These are phyloP conservation scores for Psammodynastes pulverulentus DNA, from an alignment of 2,113 vertebrate genomes.

Conservation along the genomic window DNA sequence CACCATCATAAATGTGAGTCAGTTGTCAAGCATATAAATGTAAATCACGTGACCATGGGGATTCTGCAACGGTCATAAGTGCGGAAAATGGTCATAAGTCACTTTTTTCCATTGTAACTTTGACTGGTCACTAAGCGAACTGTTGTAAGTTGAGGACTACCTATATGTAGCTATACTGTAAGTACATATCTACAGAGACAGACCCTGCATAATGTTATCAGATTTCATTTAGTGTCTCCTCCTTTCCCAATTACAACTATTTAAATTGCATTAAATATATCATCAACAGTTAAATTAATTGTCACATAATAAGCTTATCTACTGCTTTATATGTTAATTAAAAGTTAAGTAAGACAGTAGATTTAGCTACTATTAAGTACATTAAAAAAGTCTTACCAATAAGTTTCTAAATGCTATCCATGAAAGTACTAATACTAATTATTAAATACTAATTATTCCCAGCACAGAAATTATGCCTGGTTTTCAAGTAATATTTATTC, in stretches of 20 bases:
- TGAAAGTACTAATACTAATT: background rate
- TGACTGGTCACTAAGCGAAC: no score
- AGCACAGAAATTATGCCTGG: background rate
- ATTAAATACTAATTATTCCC: background rate
- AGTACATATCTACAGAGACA: background rate
- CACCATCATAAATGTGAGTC: no score
- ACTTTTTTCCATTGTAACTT: no score
- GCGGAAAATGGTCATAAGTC: no score
- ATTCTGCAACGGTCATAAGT: no score
- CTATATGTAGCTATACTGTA: background rate
- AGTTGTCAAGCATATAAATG: no score
- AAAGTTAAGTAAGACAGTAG: constrained; percentile 5
- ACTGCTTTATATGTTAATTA: constrained; percentile 5
- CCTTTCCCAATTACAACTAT: background rate
- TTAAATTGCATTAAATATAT: background rate
- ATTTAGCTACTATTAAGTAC: background rate
- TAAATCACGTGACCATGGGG: no score
- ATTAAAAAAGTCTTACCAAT: constrained; percentile 12
- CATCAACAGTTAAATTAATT: background rate
- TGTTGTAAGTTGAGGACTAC: no score
- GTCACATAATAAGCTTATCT: constrained; percentile 5
- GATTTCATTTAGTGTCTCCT: background rate
- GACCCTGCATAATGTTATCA: background rate
- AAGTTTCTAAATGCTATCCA: background rate
- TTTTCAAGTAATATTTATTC: background rate